Evolutionary conservation across 2,888 invertebrate species (phyloP).

Genomic region (Thecophora atra): DNA sequence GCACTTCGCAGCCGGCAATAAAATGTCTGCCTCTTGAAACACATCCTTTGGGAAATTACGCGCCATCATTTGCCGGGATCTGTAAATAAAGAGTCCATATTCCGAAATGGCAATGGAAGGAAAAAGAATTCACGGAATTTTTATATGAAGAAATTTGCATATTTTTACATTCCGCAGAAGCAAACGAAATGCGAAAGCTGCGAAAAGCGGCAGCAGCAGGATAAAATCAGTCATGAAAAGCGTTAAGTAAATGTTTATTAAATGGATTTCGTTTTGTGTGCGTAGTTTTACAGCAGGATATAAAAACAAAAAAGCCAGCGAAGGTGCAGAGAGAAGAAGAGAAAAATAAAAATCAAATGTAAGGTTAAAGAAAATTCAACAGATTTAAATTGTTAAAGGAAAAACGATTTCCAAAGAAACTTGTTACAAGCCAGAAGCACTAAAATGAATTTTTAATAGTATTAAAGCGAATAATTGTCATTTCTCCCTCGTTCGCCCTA

Average conservation of each 20-base stretch:
- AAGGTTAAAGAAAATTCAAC: too few species aligned
- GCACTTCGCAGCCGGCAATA: slow-evolving; percentile 32
- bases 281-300: slow-evolving; percentile 5
- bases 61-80: slow-evolving; percentile 31
- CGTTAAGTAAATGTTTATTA: slow-evolving; percentile 42
- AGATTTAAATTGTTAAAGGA: too few species aligned
- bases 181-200: slow-evolving; percentile 10
- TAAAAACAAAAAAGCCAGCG: not conserved
- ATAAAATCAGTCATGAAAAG: slow-evolving; percentile 35
- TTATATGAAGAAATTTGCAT: slow-evolving; percentile 33
- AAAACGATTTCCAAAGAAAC: too few species aligned
- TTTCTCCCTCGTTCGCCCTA: not conserved
- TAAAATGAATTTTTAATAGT: too few species aligned
- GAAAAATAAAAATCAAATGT: not conserved
- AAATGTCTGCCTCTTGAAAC: slow-evolving; percentile 33
- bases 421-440: too few species aligned
- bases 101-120: slow-evolving; percentile 32
- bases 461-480: not conserved
- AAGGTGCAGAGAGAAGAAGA: not conserved
- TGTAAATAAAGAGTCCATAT: slow-evolving; percentile 33
- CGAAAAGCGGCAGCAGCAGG: slow-evolving; percentile 33
- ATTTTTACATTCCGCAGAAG: slow-evolving; percentile 26
- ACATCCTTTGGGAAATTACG: slow-evolving; percentile 37
- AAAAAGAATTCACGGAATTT: slow-evolving; percentile 35
- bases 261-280: slow-evolving; percentile 35